phyloP scores from a whole-genome alignment of 2,888 invertebrate genomes.

The Empis stercorea region DNA sequence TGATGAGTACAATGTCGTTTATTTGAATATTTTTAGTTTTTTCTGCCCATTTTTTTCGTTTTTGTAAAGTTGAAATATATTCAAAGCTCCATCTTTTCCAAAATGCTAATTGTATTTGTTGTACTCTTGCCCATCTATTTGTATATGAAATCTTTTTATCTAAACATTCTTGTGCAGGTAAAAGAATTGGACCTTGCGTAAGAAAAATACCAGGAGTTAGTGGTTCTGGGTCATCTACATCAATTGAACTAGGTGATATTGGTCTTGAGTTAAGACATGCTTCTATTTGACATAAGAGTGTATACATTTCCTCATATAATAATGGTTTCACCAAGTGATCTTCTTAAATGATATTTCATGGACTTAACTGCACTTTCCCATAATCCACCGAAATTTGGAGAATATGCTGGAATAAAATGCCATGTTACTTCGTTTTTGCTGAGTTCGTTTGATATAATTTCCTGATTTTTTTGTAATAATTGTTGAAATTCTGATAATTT shows the following conservation, averaged over 20 bases:
- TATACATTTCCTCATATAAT: constrained; percentile 20
- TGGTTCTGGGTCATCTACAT: not conserved
- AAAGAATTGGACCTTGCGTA: not conserved
- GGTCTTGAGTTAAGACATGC: constrained; percentile 19
- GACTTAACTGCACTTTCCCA: too few species aligned
- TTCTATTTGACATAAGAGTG: constrained; percentile 18
- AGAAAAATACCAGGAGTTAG: constrained; percentile 7
- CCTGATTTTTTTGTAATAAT: constrained; percentile 5
- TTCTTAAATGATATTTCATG: constrained; percentile 18
- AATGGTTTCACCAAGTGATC: constrained; percentile 13
- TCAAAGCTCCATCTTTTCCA: constrained; percentile 17
- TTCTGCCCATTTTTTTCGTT: constrained; percentile 16
- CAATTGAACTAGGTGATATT: constrained; percentile 9
- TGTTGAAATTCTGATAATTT: constrained; percentile 8
- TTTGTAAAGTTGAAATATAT: constrained; percentile 16
- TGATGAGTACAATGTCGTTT: constrained; percentile 17
- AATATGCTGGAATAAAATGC: constrained; percentile 12
- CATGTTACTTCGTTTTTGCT: not conserved
- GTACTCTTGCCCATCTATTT: constrained; percentile 17
- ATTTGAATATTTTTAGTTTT: constrained; percentile 5
- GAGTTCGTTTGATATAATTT: not conserved
- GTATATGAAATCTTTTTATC: not conserved
- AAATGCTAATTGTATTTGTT: constrained; percentile 14
- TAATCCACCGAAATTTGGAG: constrained; percentile 21
- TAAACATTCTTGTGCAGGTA: constrained; percentile 5